Conservation (phyloP, 2,888 invertebrate genomes). For the Hetaerina titia region DNA sequence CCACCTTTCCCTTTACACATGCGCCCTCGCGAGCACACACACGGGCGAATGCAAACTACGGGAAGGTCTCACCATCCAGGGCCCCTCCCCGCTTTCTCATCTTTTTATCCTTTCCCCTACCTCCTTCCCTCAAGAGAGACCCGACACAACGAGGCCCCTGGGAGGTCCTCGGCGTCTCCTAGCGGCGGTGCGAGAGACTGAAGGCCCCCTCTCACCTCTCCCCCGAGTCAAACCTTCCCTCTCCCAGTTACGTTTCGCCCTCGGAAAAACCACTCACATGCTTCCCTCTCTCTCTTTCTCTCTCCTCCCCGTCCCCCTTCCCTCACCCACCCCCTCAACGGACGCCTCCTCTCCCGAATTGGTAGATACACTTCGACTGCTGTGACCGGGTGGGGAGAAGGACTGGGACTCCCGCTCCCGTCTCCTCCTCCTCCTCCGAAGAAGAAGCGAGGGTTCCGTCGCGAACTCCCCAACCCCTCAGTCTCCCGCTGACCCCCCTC, state of each 20-base stretch:
- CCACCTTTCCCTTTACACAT: not conserved
- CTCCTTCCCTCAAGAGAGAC: constrained; percentile 25
- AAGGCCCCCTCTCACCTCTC: not conserved
- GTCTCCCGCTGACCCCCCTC: not conserved
- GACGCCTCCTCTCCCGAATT: not conserved
- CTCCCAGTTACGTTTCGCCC: not conserved
- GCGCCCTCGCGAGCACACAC: not conserved
- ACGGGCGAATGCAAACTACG: not conserved
- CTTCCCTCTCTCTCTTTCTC: not conserved
- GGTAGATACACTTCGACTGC: constrained; percentile 34
- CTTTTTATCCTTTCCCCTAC: not conserved
- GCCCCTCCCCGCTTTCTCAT: not conserved
- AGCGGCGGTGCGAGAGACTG: not conserved
- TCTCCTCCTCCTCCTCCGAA: not conserved
- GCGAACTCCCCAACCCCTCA: not conserved
- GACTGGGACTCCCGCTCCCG: not conserved
- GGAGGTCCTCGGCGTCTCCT: constrained; percentile 19
- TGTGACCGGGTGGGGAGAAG: not conserved
- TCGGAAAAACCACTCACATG: too few relatives aligned
- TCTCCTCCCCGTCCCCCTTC: not conserved
- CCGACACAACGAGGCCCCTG: constrained; percentile 19
- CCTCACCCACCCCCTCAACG: not conserved
- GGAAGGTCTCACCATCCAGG: not conserved
- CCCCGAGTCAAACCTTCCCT: not conserved
- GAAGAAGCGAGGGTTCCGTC: too few relatives aligned